Evolutionary conservation across 2,888 invertebrate species (phyloP), one percentile per base, ranked within the genome.

Genomic region (Melieria crassipennis): DNA sequence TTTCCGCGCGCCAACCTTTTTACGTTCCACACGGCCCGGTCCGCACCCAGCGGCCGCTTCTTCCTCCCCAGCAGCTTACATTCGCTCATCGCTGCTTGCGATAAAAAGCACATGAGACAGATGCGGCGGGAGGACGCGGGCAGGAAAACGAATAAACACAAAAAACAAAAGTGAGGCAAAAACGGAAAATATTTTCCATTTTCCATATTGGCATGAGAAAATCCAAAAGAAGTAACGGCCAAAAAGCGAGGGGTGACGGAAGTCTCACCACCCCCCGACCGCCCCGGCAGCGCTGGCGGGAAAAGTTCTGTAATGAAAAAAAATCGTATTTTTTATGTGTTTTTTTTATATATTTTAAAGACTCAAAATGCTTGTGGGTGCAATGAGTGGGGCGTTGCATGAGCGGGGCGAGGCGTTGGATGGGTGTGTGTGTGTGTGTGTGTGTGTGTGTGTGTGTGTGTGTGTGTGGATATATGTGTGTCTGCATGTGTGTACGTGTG

Each of bases 161-260:
- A 72, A 74, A 81, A 79, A 79, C 79, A 82, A 82, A 81, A 78
- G 80, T 79, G 78, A 81, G 80, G 81, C 82, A 72, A 80, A 79
- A 82, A 81, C 79, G 82, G 78, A 80, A 83, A 82, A 82, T 81
- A 83, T 83, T 82, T 82, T 82, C 81, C 83, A 81, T 81, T 73
- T 73, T 73, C 67, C 69, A 67, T 61, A 57, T 63, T 61, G 63
- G 65, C 65, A 72, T 64, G 82, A 80, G 81, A 80, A 81, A 81
- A 82, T 76, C 79, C 79, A 80, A 81, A 81, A 81, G 81, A 81
- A 81, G 65, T 46, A 70, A 64, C 46, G 46, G 63, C 64, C 16
- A 57, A 42, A 42, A 57, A 57, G 65, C 46, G 60, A 58, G 50
- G 58, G 47, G 64, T 42, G 77, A 74, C 61, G 70, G 56, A 61